phyloP scores from a whole-genome alignment of 2,113 vertebrate genomes.

The Scytalopus superciliaris region DNA sequence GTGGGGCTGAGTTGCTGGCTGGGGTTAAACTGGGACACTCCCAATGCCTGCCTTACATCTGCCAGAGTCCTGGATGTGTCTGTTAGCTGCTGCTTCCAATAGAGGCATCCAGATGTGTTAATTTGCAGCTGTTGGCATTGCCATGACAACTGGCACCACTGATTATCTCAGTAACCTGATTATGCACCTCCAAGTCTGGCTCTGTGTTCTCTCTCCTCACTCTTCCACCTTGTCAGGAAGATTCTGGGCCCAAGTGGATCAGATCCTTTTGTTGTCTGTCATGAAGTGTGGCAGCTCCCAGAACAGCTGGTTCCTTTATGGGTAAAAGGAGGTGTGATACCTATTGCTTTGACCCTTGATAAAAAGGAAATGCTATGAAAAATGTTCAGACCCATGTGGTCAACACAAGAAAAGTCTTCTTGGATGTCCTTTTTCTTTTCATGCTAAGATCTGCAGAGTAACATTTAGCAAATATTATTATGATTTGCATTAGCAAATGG shows the following conservation, averaged over 20 bases:
- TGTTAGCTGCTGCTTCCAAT: not conserved
- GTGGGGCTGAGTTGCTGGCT: not conserved
- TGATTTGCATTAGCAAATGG: not conserved
- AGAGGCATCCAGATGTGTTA: not conserved
- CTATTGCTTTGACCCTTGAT: not conserved
- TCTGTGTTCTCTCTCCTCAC: not conserved
- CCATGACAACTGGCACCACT: not conserved
- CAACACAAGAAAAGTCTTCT: not conserved
- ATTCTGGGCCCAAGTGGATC: not conserved
- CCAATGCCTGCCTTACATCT: not conserved
- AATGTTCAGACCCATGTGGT: not conserved
- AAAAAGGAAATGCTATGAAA: not conserved
- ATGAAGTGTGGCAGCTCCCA: not conserved
- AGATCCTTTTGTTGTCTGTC: rapidly evolving
- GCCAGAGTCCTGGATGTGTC: not conserved
- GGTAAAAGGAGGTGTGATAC: not conserved
- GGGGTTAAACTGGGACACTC: not conserved
- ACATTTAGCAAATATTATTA: not conserved
- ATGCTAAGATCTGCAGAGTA: not conserved
- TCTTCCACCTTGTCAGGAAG: not conserved
- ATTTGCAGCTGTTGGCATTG: not conserved
- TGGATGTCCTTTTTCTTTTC: not conserved
- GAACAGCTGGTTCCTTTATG: not conserved
- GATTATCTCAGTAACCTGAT: not conserved
- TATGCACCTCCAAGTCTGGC: not conserved